A percentile compares a stretch with the other conserved stretches of the same genome.
These are phyloP conservation scores for Hipposideros larvatus DNA, from an alignment of 2,797 vertebrate genomes.

Conservation along the genomic window DNA sequence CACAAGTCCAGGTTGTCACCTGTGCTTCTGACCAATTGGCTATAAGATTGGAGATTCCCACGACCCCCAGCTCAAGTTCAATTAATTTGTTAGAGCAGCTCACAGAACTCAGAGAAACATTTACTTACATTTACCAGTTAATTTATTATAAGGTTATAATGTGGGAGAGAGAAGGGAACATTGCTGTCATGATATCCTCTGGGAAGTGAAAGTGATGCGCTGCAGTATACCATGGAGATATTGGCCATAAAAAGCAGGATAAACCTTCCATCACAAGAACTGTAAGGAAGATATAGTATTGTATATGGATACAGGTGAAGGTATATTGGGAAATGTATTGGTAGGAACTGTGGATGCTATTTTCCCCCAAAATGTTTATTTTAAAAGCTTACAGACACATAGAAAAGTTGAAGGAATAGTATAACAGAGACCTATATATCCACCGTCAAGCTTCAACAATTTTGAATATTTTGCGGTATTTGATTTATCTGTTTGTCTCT, in stretches of 20 bases:
- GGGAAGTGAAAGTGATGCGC: background rate
- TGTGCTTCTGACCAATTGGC: background rate
- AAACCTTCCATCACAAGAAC: background rate
- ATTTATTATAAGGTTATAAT: background rate
- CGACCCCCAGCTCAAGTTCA: background rate
- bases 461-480: background rate
- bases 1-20: background rate
- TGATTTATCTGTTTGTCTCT: background rate
- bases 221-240: background rate
- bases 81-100: constrained; percentile 33
- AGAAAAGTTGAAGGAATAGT: background rate
- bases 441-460: background rate
- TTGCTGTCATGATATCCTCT: background rate
- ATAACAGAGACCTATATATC: background rate
- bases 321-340: background rate
- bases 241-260: background rate
- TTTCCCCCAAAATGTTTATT: background rate
- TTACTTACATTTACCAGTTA: background rate
- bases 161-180: background rate
- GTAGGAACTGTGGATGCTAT: background rate
- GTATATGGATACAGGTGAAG: background rate
- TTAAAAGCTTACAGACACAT: background rate
- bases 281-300: background rate
- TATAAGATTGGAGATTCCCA: background rate
- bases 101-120: background rate